Conservation (phyloP, 2,113 vertebrate species). For the Pholis gunnellus region DNA sequence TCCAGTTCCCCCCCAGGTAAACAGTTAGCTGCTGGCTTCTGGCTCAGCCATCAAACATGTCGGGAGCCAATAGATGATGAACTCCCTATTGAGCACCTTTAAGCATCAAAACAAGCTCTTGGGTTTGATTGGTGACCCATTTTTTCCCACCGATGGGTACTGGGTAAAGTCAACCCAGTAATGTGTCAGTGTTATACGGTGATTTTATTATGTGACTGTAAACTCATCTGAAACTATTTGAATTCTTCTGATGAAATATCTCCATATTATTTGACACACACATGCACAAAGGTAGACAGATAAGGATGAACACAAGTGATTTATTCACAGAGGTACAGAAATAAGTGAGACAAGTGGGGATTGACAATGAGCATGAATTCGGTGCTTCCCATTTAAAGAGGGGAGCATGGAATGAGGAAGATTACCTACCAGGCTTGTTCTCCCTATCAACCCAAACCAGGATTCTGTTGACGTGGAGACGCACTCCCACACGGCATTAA, state of each 20-base stretch:
- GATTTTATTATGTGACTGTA: background rate
- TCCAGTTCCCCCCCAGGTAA: background rate
- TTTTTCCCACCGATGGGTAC: background rate
- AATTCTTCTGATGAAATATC: background rate
- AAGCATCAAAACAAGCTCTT: background rate
- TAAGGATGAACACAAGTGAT: background rate
- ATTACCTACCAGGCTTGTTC: slow-evolving; percentile 60
- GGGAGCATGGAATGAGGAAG: slow-evolving; percentile 39
- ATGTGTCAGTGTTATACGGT: background rate
- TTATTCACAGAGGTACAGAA: slow-evolving; percentile 5
- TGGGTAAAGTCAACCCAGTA: background rate
- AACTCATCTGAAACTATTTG: background rate
- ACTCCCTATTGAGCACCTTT: too few relatives aligned
- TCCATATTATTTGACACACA: background rate
- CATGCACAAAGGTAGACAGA: background rate
- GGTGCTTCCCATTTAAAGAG: slow-evolving; percentile 38
- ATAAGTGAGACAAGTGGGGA: slow-evolving; percentile 6
- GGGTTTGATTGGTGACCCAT: background rate
- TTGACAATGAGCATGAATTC: slow-evolving; percentile 42
- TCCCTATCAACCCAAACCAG: slow-evolving; percentile 62
- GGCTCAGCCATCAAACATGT: background rate
- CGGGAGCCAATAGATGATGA: background rate
- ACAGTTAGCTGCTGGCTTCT: background rate
- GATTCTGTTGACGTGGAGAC: slow-evolving; percentile 55
- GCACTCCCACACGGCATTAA: slow-evolving; percentile 57